Evolutionary conservation across 2,888 invertebrate genomes (phyloP).

Genomic region (Drosophila diplacantha): DNA sequence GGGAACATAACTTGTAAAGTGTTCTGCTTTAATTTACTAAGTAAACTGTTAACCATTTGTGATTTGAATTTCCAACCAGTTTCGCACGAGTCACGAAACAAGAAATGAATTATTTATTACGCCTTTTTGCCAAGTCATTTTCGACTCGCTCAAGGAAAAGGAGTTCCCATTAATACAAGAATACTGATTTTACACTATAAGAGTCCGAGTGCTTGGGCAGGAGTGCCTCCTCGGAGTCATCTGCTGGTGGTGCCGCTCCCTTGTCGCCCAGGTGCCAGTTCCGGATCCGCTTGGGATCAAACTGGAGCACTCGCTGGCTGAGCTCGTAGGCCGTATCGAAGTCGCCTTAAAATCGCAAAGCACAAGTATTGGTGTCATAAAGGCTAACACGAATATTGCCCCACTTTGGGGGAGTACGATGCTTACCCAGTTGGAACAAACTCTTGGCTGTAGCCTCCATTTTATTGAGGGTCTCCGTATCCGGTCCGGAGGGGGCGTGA

Average conservation of each 20-base stretch:
- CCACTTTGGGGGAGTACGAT: constrained; percentile 4
- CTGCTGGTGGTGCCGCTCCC: constrained; percentile 21
- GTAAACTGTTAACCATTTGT: not conserved
- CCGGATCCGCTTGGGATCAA: constrained; percentile 62
- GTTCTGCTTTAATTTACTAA: not conserved
- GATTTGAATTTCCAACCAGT: constrained; percentile 7
- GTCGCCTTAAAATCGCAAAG: constrained; percentile 51
- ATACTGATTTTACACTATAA: constrained; percentile 49
- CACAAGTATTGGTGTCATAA: constrained; percentile 26
- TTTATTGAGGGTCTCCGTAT: constrained; percentile 58
- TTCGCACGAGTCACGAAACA: not conserved
- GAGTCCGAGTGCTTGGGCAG: constrained; percentile 41
- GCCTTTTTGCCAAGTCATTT: constrained; percentile 1
- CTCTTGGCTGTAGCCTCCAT: constrained; percentile 69
- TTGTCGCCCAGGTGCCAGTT: constrained; percentile 62
- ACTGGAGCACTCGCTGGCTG: constrained; percentile 65
- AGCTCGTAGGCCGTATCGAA: constrained; percentile 65
- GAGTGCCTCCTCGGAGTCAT: constrained; percentile 11
- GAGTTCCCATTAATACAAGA: not conserved
- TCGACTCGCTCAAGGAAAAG: not conserved
- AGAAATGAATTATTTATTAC: constrained; percentile 5
- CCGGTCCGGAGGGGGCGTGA: constrained; percentile 25
- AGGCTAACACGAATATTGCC: constrained; percentile 19
- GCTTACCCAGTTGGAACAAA: constrained; percentile 69
- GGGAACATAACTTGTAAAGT: not conserved